These are phyloP conservation scores for Leucozona laternaria DNA, from an alignment of 2,888 invertebrate species.

Conservation along the genomic window DNA sequence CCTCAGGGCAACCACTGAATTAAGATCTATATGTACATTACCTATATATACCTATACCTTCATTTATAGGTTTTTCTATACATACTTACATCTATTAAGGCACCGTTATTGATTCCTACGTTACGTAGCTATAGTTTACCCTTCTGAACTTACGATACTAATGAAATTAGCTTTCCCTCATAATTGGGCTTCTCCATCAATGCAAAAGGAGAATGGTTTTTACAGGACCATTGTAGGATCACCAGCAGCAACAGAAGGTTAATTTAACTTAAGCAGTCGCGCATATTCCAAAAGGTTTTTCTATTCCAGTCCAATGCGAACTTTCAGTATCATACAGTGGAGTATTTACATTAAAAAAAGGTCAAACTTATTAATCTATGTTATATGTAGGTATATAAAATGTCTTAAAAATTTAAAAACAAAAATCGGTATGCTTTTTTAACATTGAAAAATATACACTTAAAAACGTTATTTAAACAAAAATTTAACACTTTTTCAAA, in stretches of 20 bases:
- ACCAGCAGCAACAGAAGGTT: constrained; percentile 17
- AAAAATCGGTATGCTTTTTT: too few relatives aligned
- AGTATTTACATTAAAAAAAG: neutral
- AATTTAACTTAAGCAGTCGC: constrained; percentile 33
- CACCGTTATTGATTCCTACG: neutral
- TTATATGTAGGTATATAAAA: too few relatives aligned
- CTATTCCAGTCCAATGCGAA: neutral
- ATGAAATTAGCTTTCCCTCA: constrained; percentile 62
- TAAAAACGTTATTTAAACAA: too few relatives aligned
- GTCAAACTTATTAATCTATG: neutral
- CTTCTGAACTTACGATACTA: constrained; percentile 39
- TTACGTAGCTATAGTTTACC: neutral
- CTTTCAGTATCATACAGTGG: neutral
- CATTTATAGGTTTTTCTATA: too few relatives aligned
- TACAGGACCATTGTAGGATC: neutral
- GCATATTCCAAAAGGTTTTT: neutral
- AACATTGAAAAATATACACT: too few relatives aligned
- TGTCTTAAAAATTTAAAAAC: too few relatives aligned
- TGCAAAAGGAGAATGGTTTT: constrained; percentile 15
- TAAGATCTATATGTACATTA: neutral
- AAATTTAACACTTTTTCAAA: too few relatives aligned
- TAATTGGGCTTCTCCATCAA: constrained; percentile 61
- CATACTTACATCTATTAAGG: neutral
- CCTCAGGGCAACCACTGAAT: constrained; percentile 15
- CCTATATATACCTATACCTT: neutral